Conservation (phyloP, 2,888 invertebrate species). For the Thera britannica region DNA sequence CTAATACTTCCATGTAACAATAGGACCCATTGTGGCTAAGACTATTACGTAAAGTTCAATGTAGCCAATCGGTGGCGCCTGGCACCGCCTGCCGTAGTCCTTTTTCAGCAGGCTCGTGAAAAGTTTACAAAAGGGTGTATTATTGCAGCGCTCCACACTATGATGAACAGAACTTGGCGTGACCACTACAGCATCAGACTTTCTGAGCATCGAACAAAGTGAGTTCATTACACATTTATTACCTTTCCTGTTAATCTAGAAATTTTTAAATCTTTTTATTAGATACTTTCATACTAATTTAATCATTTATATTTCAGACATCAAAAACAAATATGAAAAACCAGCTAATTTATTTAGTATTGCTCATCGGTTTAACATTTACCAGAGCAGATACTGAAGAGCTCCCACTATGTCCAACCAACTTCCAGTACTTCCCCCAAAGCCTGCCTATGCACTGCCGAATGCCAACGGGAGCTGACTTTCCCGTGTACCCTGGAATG, state of each 20-base stretch:
- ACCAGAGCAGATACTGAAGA: slow-evolving; percentile 51
- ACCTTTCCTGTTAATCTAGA: too few species aligned
- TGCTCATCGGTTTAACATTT: slow-evolving; percentile 43
- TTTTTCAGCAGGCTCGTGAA: slow-evolving; percentile 37
- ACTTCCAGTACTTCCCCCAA: slow-evolving; percentile 70
- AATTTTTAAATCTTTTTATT: too few species aligned
- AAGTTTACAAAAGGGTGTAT: slow-evolving; percentile 52
- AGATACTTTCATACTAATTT: neutral
- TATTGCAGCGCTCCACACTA: slow-evolving; percentile 19
- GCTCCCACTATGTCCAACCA: slow-evolving; percentile 70
- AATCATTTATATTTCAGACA: slow-evolving; percentile 48
- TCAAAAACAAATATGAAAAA: slow-evolving; percentile 46
- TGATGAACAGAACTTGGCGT: slow-evolving; percentile 22
- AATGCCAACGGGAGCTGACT: slow-evolving; percentile 57
- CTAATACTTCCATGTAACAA: slow-evolving; percentile 37
- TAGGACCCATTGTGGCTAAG: slow-evolving; percentile 42
- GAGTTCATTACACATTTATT: neutral
- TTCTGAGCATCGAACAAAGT: slow-evolving; percentile 3
- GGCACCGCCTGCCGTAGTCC: slow-evolving; percentile 39
- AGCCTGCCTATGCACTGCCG: slow-evolving; percentile 76
- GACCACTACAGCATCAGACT: slow-evolving; percentile 14
- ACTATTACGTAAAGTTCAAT: slow-evolving; percentile 44
- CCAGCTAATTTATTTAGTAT: slow-evolving; percentile 32
- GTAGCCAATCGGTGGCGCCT: slow-evolving; percentile 36
- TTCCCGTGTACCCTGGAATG: slow-evolving; percentile 22